These are phyloP conservation scores for Nymphalis c-album DNA, from an alignment of 2,888 invertebrate species.

Conservation along the genomic window DNA sequence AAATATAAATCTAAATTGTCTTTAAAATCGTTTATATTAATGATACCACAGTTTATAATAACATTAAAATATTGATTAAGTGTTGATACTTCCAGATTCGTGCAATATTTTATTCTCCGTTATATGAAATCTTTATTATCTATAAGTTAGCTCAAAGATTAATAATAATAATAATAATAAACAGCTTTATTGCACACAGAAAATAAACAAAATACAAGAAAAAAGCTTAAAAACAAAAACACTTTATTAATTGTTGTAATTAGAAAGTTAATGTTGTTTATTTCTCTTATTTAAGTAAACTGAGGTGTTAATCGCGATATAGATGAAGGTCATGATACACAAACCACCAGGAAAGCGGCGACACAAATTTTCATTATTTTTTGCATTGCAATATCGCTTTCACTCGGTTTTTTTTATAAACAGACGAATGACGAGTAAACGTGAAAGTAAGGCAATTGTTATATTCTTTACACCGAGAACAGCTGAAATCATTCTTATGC, in stretches of 20 bases:
- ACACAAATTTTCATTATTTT: slow-evolving; percentile 79
- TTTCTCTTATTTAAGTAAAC: slow-evolving; percentile 27
- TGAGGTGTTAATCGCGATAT: slow-evolving; percentile 37
- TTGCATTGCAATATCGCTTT: slow-evolving; percentile 77
- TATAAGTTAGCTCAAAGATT: background rate
- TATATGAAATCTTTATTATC: background rate
- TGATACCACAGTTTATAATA: too few relatives aligned
- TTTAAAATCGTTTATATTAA: too few relatives aligned
- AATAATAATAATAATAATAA: too few relatives aligned
- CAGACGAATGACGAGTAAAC: slow-evolving; percentile 70
- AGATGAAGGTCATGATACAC: slow-evolving; percentile 64
- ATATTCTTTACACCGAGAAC: slow-evolving; percentile 48
- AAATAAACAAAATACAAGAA: too few relatives aligned
- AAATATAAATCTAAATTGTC: too few relatives aligned
- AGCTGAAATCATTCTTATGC: slow-evolving; percentile 57
- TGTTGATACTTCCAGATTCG: background rate
- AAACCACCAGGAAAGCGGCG: slow-evolving; percentile 73
- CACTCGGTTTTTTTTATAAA: slow-evolving; percentile 69
- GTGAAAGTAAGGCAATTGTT: slow-evolving; percentile 76
- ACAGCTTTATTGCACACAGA: too few relatives aligned
- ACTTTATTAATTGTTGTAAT: slow-evolving; percentile 12
- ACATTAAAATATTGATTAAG: too few relatives aligned
- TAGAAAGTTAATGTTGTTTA: slow-evolving; percentile 25
- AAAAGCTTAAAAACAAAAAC: too few relatives aligned
- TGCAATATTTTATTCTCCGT: slow-evolving; percentile 5